Evolutionary conservation across 1,140 invertebrate species (phyloP), one percentile per base, ranked within the genome.

Genomic region (Parapsyche elsis): DNA sequence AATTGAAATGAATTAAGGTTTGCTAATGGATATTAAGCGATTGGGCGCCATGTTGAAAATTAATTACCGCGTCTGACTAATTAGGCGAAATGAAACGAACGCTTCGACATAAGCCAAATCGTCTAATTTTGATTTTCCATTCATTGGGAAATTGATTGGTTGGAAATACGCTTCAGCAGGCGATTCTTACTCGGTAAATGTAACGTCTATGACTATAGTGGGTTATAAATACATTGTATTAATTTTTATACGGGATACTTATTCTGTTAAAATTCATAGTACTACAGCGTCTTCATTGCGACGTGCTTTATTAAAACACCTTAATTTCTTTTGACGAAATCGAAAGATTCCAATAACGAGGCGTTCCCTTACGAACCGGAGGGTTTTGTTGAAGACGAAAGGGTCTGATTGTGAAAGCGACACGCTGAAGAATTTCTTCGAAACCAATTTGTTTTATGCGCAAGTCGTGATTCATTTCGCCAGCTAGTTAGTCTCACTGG

Each of bases 401-500:
- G 49, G 49, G 49, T 53, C 10, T 10, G 59, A 23, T 14, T 26
- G 64, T 24, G 57, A 67, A 67, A 67, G 64, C 10, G 21, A 14
- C 64, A 10, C 21, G 9, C 64, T 24, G 64, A 67, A 67, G 23
- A 67, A 4, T 61, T 24, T 67, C 64, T 24, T 67, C 23, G 64
- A 26, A 67, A 19, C 64, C 64, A 67, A 67, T 67, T 67, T 67
- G 26, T 67, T 67, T 67, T 67, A 26, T 67, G 64, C 64, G 1
- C 64, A 30, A 23, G 64, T 67, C 64, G 64, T 67, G 64, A 67
- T 67, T 67, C 64, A 23, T 67, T 67, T 67, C 64, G 64, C 24
- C 10, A 23, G 23, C 24, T 67, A 12, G 64, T 30, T 67, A 26
- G 59, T 61, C n/a, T 53, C 16, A 23, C 21, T 67, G 21, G 64